phyloP scores from a whole-genome alignment of 2,113 vertebrate species.

The Percina caprodes region DNA sequence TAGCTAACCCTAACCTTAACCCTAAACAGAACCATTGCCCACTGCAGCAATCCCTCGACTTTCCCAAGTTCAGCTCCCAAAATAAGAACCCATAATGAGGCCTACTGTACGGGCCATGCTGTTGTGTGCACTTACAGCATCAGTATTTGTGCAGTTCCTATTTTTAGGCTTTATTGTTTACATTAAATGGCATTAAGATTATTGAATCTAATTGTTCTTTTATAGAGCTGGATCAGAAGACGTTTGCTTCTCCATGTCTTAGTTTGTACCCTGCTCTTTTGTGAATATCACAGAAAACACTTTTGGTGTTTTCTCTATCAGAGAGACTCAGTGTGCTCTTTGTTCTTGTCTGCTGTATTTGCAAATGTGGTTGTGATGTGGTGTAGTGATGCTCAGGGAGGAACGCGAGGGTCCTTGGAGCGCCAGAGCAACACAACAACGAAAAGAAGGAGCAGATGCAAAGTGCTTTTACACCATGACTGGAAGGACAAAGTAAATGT shows the following conservation, averaged over 20 bases:
- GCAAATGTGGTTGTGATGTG: constrained; percentile 5
- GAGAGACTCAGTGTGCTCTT: constrained; percentile 1
- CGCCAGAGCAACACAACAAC: not conserved
- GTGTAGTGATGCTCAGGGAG: not conserved
- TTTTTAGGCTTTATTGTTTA: too few relatives aligned
- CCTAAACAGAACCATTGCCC: too few relatives aligned
- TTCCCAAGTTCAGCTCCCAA: not conserved
- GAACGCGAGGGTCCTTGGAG: constrained; percentile 18
- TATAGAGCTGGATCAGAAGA: not conserved
- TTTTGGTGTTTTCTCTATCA: not conserved
- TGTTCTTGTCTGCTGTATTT: constrained; percentile 7
- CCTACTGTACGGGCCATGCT: not conserved
- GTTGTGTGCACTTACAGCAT: not conserved
- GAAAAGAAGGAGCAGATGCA: constrained; percentile 10
- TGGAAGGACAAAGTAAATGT: constrained; percentile 19
- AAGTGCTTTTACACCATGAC: constrained; percentile 20
- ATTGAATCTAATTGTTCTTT: not conserved
- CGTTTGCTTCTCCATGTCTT: not conserved
- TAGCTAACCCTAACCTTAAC: too few relatives aligned
- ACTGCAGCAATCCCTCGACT: not conserved
- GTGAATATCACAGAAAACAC: constrained; percentile 1
- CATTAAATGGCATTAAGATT: not conserved
- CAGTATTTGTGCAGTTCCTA: not conserved
- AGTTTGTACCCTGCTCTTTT: not conserved
- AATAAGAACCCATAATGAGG: not conserved